Base-by-base conservation (phyloP, 2,888 invertebrate genomes). In the Iphiclides podalirius region DNA sequence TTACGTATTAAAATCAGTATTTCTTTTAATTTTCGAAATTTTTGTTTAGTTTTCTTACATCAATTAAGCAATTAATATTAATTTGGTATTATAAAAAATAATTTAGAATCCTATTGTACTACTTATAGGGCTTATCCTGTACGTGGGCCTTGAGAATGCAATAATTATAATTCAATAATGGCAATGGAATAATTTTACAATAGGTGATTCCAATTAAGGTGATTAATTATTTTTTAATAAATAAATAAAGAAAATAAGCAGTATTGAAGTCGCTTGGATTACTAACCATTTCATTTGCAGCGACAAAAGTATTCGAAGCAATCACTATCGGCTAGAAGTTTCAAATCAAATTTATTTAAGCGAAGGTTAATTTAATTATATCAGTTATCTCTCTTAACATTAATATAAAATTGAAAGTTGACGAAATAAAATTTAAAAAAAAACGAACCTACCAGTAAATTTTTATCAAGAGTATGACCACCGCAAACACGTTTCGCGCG, bases 401-500 rank as follows among this genome's bases (percentile, higher is more conserved):
- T 33, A 17, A 33, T 41, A 12, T 17, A 12, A 3, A 14, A n/a
- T 26, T 9, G 7, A 28, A 40, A 23, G n/a, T 40, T 40, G 26
- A 4, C 14, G 12, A 14, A 34, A 46, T 31, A 41, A 34, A 45
- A 8, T 44, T 33, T 35, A 34, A 51, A 45, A 52, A 23, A 47
- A 39, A 47, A 36, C 16, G 35, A 63, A 84, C 84, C 76, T 76
- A 83, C 85, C 83, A 70, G 69, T 67, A 55, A 64, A 66, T 68
- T 60, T 4, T 55, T 49, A 52, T 56, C 37, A 56, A 52, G 54
- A 26, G 31, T 36, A 34, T 12, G 58, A 28, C 52, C 48, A 59
- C 55, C 61, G 58, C 54, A 58, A 49, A 69, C 67, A 83, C 84
- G 85, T 79, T 63, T 43, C 26, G 65, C 85, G 79, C 86, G 78